Percentiles rank a stretch among this genome's conserved stretches.
Conservation (phyloP, 2,888 invertebrate species). For the Baronia brevicornis region DNA sequence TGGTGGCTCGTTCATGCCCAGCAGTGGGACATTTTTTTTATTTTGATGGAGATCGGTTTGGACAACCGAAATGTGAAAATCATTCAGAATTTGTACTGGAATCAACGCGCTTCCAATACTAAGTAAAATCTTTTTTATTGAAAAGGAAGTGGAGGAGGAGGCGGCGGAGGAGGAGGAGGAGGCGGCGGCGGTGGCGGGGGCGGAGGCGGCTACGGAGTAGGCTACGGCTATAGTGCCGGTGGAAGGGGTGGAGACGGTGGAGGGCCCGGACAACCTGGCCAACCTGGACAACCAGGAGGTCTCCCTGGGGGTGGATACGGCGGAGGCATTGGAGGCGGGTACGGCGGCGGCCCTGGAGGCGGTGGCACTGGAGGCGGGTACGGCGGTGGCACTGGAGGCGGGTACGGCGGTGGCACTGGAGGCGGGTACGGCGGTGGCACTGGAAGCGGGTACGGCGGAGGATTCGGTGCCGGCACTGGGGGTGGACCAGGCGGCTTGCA, state of each 20-base stretch:
- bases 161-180: no score
- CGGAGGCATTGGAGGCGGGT: constrained; percentile 21
- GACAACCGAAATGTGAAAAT: no score
- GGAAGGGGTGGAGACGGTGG: background rate
- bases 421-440: constrained; percentile 19
- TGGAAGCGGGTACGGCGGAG: constrained; percentile 22
- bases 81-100: no score
- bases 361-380: constrained; percentile 20
- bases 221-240: background rate
- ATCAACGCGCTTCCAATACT: no score
- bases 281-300: no score
- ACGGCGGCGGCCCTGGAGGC: constrained; percentile 4
- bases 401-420: constrained; percentile 19
- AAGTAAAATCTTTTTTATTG: no score
- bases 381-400: constrained; percentile 11
- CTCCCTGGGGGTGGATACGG: constrained; percentile 18
- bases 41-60: no score
- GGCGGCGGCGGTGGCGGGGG: constrained; percentile 12
- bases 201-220: background rate
- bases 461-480: constrained; percentile 30
- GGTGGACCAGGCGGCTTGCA: constrained; percentile 12
- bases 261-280: no score
- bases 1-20: no score
- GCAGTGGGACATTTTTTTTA: no score
- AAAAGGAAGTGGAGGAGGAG: no score